Conservation (phyloP, 1,140 invertebrate genomes). For the Drosophila ironensis region DNA sequence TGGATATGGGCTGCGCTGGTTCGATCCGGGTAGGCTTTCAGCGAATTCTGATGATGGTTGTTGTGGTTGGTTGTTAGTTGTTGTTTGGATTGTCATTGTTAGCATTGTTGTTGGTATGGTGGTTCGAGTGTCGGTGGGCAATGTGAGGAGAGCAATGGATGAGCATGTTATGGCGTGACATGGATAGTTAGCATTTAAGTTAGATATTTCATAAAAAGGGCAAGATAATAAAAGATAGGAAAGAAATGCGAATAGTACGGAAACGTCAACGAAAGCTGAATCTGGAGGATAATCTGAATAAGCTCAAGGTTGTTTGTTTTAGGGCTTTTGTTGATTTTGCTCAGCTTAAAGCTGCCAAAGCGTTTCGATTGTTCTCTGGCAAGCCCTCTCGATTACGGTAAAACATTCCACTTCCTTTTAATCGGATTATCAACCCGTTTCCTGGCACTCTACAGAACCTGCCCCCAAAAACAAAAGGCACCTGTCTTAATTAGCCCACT, state of each 20-base stretch:
- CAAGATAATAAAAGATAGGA: neutral
- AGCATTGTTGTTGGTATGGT: slow-evolving; percentile 34
- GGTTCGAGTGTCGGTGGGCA: slow-evolving; percentile 33
- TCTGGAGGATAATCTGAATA: too few relatives aligned
- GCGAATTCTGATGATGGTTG: slow-evolving; percentile 87
- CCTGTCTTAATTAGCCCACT: slow-evolving; percentile 52
- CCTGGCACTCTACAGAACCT: neutral
- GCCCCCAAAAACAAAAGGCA: slow-evolving; percentile 3
- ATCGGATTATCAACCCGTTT: slow-evolving; percentile 59
- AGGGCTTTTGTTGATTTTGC: too few relatives aligned
- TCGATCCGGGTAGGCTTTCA: slow-evolving; percentile 91
- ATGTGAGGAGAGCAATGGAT: slow-evolving; percentile 43
- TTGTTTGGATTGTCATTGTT: slow-evolving; percentile 20
- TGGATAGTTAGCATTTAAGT: slow-evolving; percentile 53
- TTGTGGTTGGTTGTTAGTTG: slow-evolving; percentile 26
- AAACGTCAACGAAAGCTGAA: neutral
- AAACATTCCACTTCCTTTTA: slow-evolving; percentile 34
- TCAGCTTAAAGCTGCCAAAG: too few relatives aligned
- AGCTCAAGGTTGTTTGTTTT: too few relatives aligned
- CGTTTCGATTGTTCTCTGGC: neutral
- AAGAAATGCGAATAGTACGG: neutral
- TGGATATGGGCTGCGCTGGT: slow-evolving; percentile 91
- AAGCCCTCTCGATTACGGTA: neutral
- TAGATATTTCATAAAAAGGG: neutral
- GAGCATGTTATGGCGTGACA: slow-evolving; percentile 51